Evolutionary conservation across 2,797 vertebrate species (phyloP).

Genomic region (Eospalax fontanierii): DNA sequence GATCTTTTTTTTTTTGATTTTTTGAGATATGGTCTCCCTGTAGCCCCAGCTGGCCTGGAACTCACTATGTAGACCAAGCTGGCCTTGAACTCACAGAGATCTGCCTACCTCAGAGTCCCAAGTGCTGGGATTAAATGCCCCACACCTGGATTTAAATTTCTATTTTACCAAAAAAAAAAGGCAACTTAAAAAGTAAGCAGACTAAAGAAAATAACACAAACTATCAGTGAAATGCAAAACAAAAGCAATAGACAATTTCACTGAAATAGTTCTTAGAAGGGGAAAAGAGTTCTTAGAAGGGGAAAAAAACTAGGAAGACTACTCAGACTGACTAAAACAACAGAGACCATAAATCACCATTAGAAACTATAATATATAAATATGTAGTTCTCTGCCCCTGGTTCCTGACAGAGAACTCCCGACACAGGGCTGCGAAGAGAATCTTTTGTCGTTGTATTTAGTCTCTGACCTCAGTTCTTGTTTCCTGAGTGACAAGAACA

Average conservation of each 20-base stretch:
- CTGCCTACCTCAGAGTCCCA: too few relatives aligned
- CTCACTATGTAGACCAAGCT: too few relatives aligned
- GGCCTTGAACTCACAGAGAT: too few relatives aligned
- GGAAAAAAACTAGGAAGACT: not conserved
- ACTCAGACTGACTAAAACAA: not conserved
- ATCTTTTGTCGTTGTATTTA: not conserved
- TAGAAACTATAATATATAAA: not conserved
- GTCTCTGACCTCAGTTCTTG: not conserved
- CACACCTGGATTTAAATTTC: too few relatives aligned
- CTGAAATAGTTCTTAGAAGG: too few relatives aligned
- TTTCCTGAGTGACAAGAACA: not conserved
- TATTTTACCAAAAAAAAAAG: not conserved
- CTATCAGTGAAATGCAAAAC: not conserved
- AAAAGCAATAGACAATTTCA: not conserved
- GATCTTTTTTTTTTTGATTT: too few relatives aligned
- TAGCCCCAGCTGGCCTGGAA: too few relatives aligned
- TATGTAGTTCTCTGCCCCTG: not conserved
- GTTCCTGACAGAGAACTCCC: not conserved
- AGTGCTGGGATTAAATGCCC: too few relatives aligned
- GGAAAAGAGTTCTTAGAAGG: not conserved
- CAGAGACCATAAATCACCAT: not conserved
- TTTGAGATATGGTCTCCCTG: too few relatives aligned
- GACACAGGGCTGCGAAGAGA: not conserved
- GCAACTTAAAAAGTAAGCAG: not conserved
- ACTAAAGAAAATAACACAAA: not conserved